phyloP scores from a whole-genome alignment of 1,140 invertebrate genomes.

The Notospermus geniculatus region DNA sequence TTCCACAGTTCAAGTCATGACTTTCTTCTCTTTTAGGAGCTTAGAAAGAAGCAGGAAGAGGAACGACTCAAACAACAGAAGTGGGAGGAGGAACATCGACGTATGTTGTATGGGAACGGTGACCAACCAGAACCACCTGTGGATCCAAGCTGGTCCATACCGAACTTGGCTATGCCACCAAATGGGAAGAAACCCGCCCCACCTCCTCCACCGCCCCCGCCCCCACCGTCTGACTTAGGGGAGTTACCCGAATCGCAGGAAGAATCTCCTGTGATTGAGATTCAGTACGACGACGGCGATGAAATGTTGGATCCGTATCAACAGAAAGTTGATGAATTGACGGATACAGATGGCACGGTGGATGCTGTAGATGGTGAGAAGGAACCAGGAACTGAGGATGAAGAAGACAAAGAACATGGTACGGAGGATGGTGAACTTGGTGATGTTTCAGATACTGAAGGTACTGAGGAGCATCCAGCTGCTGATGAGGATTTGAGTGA shows the following conservation, averaged over 20 bases:
- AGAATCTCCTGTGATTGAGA: neutral
- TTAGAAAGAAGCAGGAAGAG: constrained; percentile 47
- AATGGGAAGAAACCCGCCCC: neutral
- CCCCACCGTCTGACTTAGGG: neutral
- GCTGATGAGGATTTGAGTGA: too few species aligned
- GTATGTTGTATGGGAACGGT: neutral
- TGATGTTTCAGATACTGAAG: too few species aligned
- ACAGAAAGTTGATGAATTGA: neutral
- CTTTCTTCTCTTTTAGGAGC: constrained; percentile 33
- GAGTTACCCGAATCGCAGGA: neutral
- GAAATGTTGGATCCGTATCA: constrained; percentile 3
- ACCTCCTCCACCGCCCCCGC: neutral
- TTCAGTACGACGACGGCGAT: constrained; percentile 1
- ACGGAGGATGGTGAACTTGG: too few species aligned
- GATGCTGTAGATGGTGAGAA: too few species aligned
- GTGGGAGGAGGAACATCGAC: constrained; percentile 49
- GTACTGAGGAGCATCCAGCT: too few species aligned
- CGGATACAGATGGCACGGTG: too few species aligned
- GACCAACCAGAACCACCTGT: neutral
- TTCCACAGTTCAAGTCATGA: neutral
- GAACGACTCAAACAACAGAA: constrained; percentile 47
- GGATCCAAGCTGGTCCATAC: neutral
- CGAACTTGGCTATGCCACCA: neutral
- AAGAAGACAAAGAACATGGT: too few species aligned
- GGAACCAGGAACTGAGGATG: too few species aligned